Evolutionary conservation across 1,140 invertebrate species (phyloP).

Genomic region (Propsilocerus akamusi): DNA sequence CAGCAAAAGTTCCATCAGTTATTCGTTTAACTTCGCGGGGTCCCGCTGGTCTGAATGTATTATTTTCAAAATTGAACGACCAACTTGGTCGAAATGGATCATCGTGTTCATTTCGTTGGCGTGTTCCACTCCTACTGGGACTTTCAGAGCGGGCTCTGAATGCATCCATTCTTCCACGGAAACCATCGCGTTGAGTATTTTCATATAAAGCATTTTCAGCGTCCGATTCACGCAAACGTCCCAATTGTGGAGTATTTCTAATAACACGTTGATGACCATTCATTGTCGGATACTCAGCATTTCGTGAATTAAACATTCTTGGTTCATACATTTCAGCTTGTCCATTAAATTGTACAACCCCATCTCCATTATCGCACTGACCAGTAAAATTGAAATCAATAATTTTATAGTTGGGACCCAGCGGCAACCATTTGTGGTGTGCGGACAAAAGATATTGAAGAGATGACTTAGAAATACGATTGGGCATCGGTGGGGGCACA

Average conservation of each 20-base stretch:
- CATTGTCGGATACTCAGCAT: background rate
- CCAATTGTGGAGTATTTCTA: background rate
- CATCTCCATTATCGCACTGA: slow-evolving; percentile 11
- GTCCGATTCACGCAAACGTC: background rate
- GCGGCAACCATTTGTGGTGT: slow-evolving; percentile 34
- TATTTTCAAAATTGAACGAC: slow-evolving; percentile 20
- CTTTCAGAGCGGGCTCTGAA: background rate
- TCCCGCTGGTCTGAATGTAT: slow-evolving; percentile 16
- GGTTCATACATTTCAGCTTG: slow-evolving; percentile 9
- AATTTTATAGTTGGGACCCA: slow-evolving; percentile 33
- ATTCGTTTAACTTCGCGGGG: background rate
- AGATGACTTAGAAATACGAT: slow-evolving; percentile 33
- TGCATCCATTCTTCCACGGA: too few species aligned
- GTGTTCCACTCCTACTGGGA: background rate
- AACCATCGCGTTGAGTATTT: background rate
- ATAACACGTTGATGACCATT: background rate
- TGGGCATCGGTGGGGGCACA: slow-evolving; percentile 14
- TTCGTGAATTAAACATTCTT: background rate
- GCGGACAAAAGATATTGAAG: slow-evolving; percentile 34
- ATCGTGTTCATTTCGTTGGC: background rate
- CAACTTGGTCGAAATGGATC: slow-evolving; percentile 21
- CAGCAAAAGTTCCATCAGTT: background rate
- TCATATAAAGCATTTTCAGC: background rate
- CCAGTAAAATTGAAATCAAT: slow-evolving; percentile 31
- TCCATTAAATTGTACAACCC: slow-evolving; percentile 19